Evolutionary conservation across 2,113 vertebrate species (phyloP), one percentile per base, ranked within the genome.

Genomic region (Psilopogon haemacephalus): DNA sequence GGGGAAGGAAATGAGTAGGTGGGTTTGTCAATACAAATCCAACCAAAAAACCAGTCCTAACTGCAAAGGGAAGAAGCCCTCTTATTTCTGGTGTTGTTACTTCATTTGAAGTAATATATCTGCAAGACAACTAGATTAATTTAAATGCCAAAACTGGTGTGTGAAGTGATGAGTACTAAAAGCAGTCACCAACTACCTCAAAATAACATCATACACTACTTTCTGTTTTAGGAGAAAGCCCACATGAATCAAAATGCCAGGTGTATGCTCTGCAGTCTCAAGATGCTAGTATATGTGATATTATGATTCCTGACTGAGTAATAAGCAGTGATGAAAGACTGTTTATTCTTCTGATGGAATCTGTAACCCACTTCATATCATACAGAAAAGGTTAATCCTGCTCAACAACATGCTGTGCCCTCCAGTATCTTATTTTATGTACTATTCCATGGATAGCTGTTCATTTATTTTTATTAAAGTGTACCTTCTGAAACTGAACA

Each of bases 401-500:
- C 56, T 92, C 65, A 91, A 88, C 15, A 90, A 72, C 85, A 77
- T 69, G 88, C 69, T 92, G 69, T 69, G 80, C 62, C 48, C 69
- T 94, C 74, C 1, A 2, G 65, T 74, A 80, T 78, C 86, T 83
- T 70, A 84, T 90, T 82, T 86, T 93, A 85, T 20, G 78, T 60
- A 86, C 35, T 59, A 75, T 80, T 95, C 81, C 89, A 85, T 4
- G n/a, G 76, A 89, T 76, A 84, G 64, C 33, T 89, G 35, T 55
- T 92, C 64, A 80, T 89, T 96, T 95, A 85, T 79, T 93, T 94
- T 93, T 92, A 83, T 84, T 82, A 38, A 86, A 75, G 65, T 50
- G 28, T 44, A 75, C 72, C 84, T 91, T 94, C 88, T 91, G 70
- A 82, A 94, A 75, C 59, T 42, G 58, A 75, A 2, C 84, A 88